Evolutionary conservation across 2,888 invertebrate species (phyloP).

Genomic region (Digitonthophagus gazella): DNA sequence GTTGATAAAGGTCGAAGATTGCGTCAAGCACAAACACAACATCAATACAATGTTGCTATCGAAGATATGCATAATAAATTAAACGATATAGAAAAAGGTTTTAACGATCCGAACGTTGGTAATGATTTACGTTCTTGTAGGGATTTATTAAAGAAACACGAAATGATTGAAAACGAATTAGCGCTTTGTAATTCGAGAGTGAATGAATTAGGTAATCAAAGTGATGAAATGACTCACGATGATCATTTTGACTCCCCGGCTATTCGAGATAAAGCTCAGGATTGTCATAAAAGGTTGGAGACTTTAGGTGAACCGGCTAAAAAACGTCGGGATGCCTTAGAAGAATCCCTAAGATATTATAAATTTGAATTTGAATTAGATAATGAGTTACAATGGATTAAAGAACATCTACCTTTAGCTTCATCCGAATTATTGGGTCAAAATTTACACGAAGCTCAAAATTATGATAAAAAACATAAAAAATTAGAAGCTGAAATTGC

Average conservation of each 20-base stretch:
- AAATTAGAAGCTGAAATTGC: conserved; percentile 87
- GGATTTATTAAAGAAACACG: conserved; percentile 85
- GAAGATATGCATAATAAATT: conserved; percentile 88
- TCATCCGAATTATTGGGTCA: conserved; percentile 70
- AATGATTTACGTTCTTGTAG: conserved; percentile 89
- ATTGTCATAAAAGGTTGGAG: conserved; percentile 68
- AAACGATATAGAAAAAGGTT: conserved; percentile 76
- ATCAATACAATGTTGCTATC: conserved; percentile 73
- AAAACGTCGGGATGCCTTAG: conserved; percentile 71
- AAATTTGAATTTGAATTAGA: conserved; percentile 93
- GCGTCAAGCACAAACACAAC: conserved; percentile 85
- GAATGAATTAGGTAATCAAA: conserved; percentile 71
- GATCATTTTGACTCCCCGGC: conserved; percentile 93
- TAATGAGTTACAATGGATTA: conserved; percentile 92
- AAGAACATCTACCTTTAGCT: conserved; percentile 82
- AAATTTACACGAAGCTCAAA: conserved; percentile 90
- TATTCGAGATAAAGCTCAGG: conserved; percentile 75
- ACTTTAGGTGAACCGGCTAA: conserved; percentile 72
- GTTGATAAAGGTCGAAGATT: conserved; percentile 64
- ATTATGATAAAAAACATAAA: conserved; percentile 88
- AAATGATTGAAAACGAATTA: conserved; percentile 84
- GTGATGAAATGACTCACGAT: conserved; percentile 86
- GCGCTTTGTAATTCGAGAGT: conserved; percentile 80
- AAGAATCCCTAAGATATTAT: conserved; percentile 82
- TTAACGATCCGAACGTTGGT: conserved; percentile 81